Evolutionary conservation across 2,888 invertebrate species (phyloP).

Genomic region (Helleia helle): DNA sequence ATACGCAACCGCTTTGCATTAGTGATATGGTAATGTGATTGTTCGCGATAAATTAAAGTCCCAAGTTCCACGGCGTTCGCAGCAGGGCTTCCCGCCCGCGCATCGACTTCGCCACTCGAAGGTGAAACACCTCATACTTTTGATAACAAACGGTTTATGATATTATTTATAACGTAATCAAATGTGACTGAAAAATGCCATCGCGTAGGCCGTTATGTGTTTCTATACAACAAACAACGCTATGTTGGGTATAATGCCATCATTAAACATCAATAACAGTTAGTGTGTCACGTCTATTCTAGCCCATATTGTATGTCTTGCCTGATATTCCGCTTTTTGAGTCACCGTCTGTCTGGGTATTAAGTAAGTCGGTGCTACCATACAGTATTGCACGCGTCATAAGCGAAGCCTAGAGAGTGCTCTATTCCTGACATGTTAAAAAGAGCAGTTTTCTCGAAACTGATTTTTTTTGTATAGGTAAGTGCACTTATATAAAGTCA

Average conservation of each 20-base stretch:
- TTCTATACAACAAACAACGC: neutral
- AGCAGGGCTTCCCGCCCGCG: conserved; percentile 55
- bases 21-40: conserved; percentile 73
- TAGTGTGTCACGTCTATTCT: conserved; percentile 3
- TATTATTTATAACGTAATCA: conserved; percentile 32
- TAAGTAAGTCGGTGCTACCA: neutral
- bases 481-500: too few species aligned
- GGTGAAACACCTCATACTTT: conserved; percentile 58
- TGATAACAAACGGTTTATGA: conserved; percentile 43
- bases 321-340: conserved; percentile 3
- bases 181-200: conserved; percentile 7
- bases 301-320: neutral
- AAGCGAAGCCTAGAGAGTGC: too few species aligned
- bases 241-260: conserved; percentile 1
- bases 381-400: too few species aligned
- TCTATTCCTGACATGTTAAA: too few species aligned
- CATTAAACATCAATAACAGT: neutral
- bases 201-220: conserved; percentile 6
- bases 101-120: conserved; percentile 32
- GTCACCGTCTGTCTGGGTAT: neutral
- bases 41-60: conserved; percentile 52
- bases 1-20: conserved; percentile 62
- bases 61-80: conserved; percentile 38
- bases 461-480: too few species aligned
- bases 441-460: too few species aligned